Conservation (phyloP, 2,888 invertebrate genomes). For the Sabatieria punctata region DNA sequence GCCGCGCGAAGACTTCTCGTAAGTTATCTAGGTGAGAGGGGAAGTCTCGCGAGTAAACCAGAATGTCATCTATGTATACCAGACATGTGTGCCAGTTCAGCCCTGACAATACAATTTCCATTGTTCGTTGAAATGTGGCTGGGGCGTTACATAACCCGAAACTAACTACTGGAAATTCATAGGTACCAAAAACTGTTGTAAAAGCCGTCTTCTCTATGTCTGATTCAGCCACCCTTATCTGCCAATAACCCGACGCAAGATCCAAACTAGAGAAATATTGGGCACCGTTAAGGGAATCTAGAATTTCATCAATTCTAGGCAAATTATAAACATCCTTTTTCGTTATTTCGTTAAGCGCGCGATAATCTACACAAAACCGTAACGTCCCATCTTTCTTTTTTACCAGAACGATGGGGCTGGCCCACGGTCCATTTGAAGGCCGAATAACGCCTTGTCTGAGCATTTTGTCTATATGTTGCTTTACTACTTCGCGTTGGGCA, state of each 20-base stretch:
- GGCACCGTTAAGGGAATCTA: no score
- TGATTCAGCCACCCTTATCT: slow-evolving; percentile 10
- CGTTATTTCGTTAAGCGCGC: slow-evolving; percentile 2
- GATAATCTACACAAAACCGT: no score
- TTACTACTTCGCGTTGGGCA: no score
- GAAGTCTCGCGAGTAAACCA: slow-evolving; percentile 13
- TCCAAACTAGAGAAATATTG: slow-evolving; percentile 13
- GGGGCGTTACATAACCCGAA: slow-evolving; percentile 18
- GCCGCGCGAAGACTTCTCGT: slow-evolving; percentile 10
- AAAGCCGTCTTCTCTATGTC: slow-evolving; percentile 16
- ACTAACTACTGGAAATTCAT: slow-evolving; percentile 18
- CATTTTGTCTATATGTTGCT: no score
- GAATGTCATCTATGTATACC: slow-evolving; percentile 17
- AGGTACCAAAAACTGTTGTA: slow-evolving; percentile 12
- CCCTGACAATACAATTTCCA: slow-evolving; percentile 13
- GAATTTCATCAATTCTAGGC: no score
- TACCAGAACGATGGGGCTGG: no score
- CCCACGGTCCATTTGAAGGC: no score
- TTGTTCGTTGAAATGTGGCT: slow-evolving; percentile 15
- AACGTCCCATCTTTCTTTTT: no score
- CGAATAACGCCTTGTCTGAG: no score
- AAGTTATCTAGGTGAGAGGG: slow-evolving; percentile 12
- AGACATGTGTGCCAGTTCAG: slow-evolving; percentile 12
- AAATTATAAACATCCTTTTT: no score
- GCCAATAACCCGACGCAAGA: slow-evolving; percentile 12